phyloP scores from a whole-genome alignment of 2,797 vertebrate species.

The Zenarchopterus dispar region DNA sequence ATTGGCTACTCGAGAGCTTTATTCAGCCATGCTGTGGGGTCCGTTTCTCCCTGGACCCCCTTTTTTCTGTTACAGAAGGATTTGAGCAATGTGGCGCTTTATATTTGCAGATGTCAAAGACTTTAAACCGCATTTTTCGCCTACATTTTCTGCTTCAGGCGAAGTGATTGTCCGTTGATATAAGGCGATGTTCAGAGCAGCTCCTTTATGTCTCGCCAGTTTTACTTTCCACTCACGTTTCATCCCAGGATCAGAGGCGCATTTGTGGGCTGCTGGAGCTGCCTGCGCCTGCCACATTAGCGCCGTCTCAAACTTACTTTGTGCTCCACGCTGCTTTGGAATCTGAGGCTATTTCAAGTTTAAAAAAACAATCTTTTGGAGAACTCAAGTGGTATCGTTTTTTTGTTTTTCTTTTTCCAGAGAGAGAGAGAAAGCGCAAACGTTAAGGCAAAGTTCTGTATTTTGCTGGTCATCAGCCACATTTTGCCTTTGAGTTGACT shows the following conservation, averaged over 20 bases:
- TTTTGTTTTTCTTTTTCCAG: background rate
- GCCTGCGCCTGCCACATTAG: conserved; percentile 59
- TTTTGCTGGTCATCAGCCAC: too few species aligned
- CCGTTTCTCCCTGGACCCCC: conserved; percentile 31
- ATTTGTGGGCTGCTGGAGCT: conserved; percentile 71
- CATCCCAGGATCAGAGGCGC: conserved; percentile 79
- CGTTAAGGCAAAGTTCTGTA: too few species aligned
- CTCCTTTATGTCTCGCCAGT: conserved; percentile 71
- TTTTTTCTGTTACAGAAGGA: background rate
- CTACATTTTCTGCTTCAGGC: conserved; percentile 24
- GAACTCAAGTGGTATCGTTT: background rate
- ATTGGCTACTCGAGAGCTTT: conserved; percentile 17
- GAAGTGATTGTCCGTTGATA: conserved; percentile 21
- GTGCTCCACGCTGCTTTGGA: conserved; percentile 21
- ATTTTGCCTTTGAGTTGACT: too few species aligned
- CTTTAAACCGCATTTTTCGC: conserved; percentile 26
- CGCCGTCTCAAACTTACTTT: conserved; percentile 66
- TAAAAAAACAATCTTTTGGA: background rate
- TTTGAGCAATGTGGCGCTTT: conserved; percentile 5
- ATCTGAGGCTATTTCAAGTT: conserved; percentile 13
- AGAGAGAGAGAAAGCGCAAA: too few species aligned
- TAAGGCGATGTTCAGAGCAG: conserved; percentile 54
- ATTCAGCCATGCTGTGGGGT: conserved; percentile 29
- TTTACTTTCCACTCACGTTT: conserved; percentile 87
- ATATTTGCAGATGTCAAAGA: conserved; percentile 1